These are phyloP conservation scores for Disparrhopalites patrizii DNA, from an alignment of 2,888 invertebrate genomes.

Conservation along the genomic window DNA sequence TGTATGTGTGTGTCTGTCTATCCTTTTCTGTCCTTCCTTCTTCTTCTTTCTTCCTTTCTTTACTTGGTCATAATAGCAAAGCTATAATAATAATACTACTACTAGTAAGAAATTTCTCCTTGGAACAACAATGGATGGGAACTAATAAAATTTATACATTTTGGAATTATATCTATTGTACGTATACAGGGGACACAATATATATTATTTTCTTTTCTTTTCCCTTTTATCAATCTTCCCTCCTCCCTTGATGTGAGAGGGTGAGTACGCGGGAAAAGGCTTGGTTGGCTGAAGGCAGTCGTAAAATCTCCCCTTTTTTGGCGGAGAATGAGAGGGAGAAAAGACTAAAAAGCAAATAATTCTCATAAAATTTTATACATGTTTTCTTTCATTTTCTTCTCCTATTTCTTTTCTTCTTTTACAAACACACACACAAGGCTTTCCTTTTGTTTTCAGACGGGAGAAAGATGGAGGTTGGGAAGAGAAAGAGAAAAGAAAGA, in stretches of 20 bases:
- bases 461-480: background rate
- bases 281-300: background rate
- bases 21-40: background rate
- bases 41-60: background rate
- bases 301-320: background rate
- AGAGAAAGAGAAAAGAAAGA: background rate
- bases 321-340: too few species aligned
- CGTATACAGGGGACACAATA: too few species aligned
- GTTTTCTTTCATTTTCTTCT: background rate
- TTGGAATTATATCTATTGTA: too few species aligned
- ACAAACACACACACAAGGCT: too few species aligned
- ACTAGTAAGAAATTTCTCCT: too few species aligned
- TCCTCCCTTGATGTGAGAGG: too few species aligned
- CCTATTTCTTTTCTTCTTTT: background rate
- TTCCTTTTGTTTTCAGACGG: too few species aligned
- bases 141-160: too few species aligned
- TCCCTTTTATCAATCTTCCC: background rate
- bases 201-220: background rate
- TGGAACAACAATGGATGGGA: too few species aligned
- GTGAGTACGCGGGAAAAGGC: too few species aligned
- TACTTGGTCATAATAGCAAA: background rate
- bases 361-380: constrained; percentile 6
- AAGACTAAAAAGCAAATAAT: background rate
- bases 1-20: too few species aligned
- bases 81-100: too few species aligned